These are phyloP conservation scores for Lichenostomus cassidix DNA, from an alignment of 2,113 vertebrate species.

Conservation along the genomic window DNA sequence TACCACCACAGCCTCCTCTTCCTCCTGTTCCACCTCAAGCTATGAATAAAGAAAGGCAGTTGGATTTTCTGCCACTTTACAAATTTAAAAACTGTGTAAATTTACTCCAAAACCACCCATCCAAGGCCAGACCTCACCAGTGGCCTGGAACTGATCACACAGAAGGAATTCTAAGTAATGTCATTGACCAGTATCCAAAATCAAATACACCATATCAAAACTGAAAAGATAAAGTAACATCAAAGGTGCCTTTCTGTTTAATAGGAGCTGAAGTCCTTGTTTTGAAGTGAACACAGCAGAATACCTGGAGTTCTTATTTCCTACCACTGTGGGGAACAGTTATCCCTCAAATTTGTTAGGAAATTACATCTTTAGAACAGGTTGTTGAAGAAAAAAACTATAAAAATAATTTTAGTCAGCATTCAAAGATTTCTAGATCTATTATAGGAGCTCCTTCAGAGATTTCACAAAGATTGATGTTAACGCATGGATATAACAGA, in stretches of 20 bases:
- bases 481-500: background rate
- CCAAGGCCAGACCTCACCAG: background rate
- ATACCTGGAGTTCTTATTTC: background rate
- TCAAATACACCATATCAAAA: background rate
- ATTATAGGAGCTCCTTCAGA: background rate
- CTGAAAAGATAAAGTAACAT: background rate
- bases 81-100: slow-evolving; percentile 31
- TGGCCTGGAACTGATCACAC: background rate
- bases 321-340: background rate
- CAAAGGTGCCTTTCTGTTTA: background rate
- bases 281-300: background rate
- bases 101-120: slow-evolving; percentile 15
- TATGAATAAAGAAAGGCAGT: slow-evolving; percentile 54
- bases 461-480: background rate
- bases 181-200: background rate
- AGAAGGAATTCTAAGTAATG: background rate
- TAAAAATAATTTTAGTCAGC: background rate
- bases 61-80: slow-evolving; percentile 41
- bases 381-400: background rate
- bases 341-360: background rate
- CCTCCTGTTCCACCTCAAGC: slow-evolving; percentile 26
- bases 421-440: background rate
- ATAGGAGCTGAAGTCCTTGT: background rate
- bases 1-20: slow-evolving; percentile 51
- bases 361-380: background rate